Base-by-base conservation (phyloP, 2,113 vertebrate species). In the Strix uralensis region DNA sequence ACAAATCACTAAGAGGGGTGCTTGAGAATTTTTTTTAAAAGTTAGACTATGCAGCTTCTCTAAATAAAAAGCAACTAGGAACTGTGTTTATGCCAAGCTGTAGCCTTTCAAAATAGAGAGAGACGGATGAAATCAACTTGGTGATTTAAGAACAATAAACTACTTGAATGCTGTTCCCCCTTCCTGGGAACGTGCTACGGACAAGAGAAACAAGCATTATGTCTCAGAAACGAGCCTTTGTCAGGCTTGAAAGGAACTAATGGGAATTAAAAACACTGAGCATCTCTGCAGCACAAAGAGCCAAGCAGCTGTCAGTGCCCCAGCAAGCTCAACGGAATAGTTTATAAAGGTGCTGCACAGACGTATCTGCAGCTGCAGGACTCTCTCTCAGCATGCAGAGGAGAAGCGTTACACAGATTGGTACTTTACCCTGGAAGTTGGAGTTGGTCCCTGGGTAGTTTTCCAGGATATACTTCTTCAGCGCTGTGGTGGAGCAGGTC, bases 401-500 rank as follows among this genome's bases (percentile, higher is more conserved):
- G n/a, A 67, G 59, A 46, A 86, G 88, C 0, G 0, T 22, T 18
- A 23, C 7, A 17, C 1, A 16, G 73, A 26, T 38, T 4, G 5
- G 36, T 81, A 65, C 71, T 98, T 98, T 98, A 99, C 99, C 98
- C 89, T 99, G 97, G 27, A 98, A 98, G 94, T 99, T 98, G 92
- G 98, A 98, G 97, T 98, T 99, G 90, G 98, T 98, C 87, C 99
- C 99, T 88, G 99, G 99, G 97, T 99, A 98, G 95, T 98, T 98
- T 90, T 99, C 99, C 94, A 99, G 75, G 66, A 99, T 98, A 92
- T 99, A 99, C 95, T 98, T 99, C 98, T 99, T 99, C 95, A 99
- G 98, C 2, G 98, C 99, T 47, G 98, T 99, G 94, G 98, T 99
- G 94, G 99, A 99, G 97, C 99, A 99, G 92, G 99, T 99, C 97